Conservation (phyloP, 2,113 vertebrate species). For the Plecotus auritus region DNA sequence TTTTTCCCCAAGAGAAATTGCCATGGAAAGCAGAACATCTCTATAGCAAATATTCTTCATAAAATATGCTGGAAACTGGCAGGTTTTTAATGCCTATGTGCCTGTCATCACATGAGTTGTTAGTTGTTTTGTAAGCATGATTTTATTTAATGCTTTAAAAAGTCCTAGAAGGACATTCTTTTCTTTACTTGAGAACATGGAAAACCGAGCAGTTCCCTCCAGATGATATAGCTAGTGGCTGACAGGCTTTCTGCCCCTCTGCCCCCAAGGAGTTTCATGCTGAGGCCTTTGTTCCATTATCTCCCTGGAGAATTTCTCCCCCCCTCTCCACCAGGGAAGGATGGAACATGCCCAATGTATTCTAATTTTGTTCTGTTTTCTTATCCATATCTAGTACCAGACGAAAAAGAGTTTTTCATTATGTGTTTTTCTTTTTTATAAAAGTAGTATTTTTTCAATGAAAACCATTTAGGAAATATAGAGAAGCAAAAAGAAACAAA, state of each 20-base stretch:
- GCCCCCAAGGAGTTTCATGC: neutral
- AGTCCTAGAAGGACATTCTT: neutral
- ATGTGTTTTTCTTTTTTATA: slow-evolving; percentile 8
- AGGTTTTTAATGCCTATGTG: neutral
- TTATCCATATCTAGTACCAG: neutral
- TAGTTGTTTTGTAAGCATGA: neutral
- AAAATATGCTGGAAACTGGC: neutral
- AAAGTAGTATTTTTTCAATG: neutral
- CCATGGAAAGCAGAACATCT: neutral
- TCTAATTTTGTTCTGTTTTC: neutral
- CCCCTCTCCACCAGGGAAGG: neutral
- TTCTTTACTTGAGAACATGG: neutral
- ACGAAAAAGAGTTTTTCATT: neutral
- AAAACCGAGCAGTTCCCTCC: neutral
- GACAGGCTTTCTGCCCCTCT: neutral
- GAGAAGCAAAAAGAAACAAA: neutral
- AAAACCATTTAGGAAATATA: neutral
- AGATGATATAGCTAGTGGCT: neutral
- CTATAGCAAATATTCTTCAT: neutral
- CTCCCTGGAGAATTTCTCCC: neutral
- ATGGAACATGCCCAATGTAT: neutral
- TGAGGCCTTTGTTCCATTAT: neutral
- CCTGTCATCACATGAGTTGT: neutral
- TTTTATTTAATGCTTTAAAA: slow-evolving; percentile 14
- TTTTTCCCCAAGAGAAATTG: neutral